Evolutionary conservation across 1,140 invertebrate species (phyloP).

Genomic region (Ceratitis capitata): DNA sequence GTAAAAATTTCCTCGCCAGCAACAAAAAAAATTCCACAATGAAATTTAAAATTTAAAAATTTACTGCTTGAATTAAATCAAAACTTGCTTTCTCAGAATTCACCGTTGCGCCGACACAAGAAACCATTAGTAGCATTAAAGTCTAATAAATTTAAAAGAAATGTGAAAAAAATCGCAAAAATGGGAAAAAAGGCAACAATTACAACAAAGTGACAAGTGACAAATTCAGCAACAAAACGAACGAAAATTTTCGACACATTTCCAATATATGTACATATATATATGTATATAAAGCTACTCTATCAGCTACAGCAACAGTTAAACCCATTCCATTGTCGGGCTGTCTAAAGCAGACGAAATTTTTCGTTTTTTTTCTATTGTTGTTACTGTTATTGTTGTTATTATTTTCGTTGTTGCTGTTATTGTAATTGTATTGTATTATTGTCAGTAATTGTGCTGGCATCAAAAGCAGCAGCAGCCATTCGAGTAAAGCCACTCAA

Average conservation of each 20-base stretch:
- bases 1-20: too few species aligned
- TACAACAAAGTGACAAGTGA: background rate
- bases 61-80: too few species aligned
- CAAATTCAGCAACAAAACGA: slow-evolving; percentile 21
- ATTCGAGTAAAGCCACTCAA: background rate
- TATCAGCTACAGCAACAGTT: background rate
- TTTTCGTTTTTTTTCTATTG: background rate
- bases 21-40: too few species aligned
- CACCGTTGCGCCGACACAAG: too few species aligned
- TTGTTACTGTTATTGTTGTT: background rate
- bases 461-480: background rate
- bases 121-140: too few species aligned
- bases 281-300: background rate
- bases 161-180: background rate
- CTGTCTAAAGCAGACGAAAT: background rate
- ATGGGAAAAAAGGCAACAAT: background rate
- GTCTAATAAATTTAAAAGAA: background rate
- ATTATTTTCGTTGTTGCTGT: too few species aligned
- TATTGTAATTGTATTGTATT: background rate
- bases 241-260: too few species aligned
- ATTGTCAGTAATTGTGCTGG: background rate
- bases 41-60: too few species aligned
- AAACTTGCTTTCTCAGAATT: too few species aligned
- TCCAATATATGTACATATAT: too few species aligned
- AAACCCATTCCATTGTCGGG: background rate